Evolutionary conservation across 2,113 vertebrate genomes (phyloP), one percentile per base, ranked within the genome.

Genomic region (Rhinolophus sinicus): DNA sequence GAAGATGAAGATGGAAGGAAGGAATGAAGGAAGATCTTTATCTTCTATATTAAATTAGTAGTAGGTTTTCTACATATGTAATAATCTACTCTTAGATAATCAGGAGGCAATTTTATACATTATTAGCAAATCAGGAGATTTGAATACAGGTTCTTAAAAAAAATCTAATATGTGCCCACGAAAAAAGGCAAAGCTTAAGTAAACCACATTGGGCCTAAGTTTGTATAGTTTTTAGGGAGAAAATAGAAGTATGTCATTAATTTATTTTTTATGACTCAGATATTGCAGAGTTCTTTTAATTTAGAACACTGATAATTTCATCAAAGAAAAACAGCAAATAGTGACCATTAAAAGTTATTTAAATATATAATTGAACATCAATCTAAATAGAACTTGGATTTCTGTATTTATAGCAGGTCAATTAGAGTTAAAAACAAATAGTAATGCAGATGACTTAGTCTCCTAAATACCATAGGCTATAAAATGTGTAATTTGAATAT

Each of bases 401-500:
- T 90, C 30, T 26, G 12, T 58, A 84, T 76, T 62, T 65, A 1
- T 83, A 54, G 35, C 19, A 40, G 8, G 5, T 93, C 62, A 90
- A 84, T 85, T 76, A 93, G 80, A 83, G 47, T 90, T 92, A 94
- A 97, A 82, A 35, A 73, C 60, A 73, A 88, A 96, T 76, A 98
- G 80, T 21, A 1, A 60, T 44, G 40, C 8, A 7, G 95, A n/a
- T 95, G 88, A 96, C 93, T 95, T 95, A 95, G 73, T 70, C 92
- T 81, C 56, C 90, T 81, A 96, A 72, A 96, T 94, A 88, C 85
- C n/a, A 33, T n/a, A 83, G 70, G 64, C 89, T 95, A 87, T 69
- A 93, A 97, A 98, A 94, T 52, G 69, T 5, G 9, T 83, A 95
- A 86, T 86, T 91, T 65, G 90, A 97, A 96, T 15, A 47, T 5